These are phyloP conservation scores for Phaethon lepturus DNA, from an alignment of 2,113 vertebrate species.

Conservation along the genomic window DNA sequence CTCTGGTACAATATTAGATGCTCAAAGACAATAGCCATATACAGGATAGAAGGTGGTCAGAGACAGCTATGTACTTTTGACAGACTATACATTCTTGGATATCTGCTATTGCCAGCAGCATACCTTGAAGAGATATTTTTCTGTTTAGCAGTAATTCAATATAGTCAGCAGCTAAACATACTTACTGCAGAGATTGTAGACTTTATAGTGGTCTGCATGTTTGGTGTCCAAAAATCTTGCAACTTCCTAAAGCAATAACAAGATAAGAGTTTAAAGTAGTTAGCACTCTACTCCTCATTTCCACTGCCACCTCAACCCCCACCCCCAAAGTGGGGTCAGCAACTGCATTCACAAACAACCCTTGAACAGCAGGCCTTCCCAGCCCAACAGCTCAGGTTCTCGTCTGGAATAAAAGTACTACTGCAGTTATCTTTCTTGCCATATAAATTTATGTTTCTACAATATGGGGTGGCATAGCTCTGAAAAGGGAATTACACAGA, in stretches of 20 bases:
- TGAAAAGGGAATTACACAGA: background rate
- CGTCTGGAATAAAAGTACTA: background rate
- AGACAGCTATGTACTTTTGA: background rate
- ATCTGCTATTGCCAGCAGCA: background rate
- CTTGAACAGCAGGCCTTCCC: background rate
- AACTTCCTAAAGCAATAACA: slow-evolving; percentile 84
- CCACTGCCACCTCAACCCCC: background rate
- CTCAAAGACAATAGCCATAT: background rate
- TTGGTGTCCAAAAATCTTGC: slow-evolving; percentile 91
- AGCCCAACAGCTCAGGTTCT: background rate
- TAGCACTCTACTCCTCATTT: background rate
- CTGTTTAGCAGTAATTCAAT: background rate
- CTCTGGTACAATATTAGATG: background rate
- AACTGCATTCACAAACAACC: background rate
- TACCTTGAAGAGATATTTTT: background rate
- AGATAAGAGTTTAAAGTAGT: background rate
- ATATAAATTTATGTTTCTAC: background rate
- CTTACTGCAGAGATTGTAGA: slow-evolving; percentile 98
- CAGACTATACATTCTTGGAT: background rate
- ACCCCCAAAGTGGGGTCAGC: fast-evolving
- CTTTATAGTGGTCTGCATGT: slow-evolving; percentile 89
- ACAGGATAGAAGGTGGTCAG: background rate
- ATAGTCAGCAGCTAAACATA: slow-evolving; percentile 18
- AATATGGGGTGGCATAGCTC: background rate
- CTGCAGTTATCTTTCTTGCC: background rate